Base-by-base conservation (phyloP, 2,797 vertebrate species). In the Rhabdomys pumilio region DNA sequence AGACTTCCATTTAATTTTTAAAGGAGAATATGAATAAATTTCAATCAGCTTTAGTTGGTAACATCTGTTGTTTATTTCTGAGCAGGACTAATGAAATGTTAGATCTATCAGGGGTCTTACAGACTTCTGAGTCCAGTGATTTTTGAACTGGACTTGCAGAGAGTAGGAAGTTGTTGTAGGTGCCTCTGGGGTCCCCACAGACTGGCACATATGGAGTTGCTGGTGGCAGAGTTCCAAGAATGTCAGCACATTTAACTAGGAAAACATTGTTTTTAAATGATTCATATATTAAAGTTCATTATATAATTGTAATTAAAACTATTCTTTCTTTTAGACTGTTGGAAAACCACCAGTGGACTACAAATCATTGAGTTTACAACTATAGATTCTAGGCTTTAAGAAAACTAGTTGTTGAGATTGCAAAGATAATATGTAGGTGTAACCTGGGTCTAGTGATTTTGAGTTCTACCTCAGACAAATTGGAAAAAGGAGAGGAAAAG, bases 21-120 rank as follows among this genome's bases (percentile, higher is more conserved):
- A 96, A 95, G 79, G 90, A 93, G 85, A 79, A 44, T 90, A 92
- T 96, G 94, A 98, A 98, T 97, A 97, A 84, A 97, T 96, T 97
- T 97, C 82, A 94, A 82, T 97, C 53, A 76, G 93, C 77, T 96
- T 96, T 97, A 59, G 92, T 94, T 97, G 97, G 93, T 87, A 85
- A 97, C 96, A 97, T 98, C 96, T 98, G 98, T 97, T 98, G 98
- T 97, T 97, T 97, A 97, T 98, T 98, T 98, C 97, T 90, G 97
- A 96, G 90, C 44, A 95, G 90, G 89, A 96, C 95, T 96, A 79
- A 96, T 97, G 96, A 98, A 97, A 98, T 97, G 95, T 96, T 96
- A 98, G 94, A 93, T 96, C 80, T 91, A 96, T 50, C 80, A 86
- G 72, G 93, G 89, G 50, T 96, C 96, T 97, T 89, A 34, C 96